phyloP scores from a whole-genome alignment of 2,888 invertebrate species.

The Tryphoninae sp. region DNA sequence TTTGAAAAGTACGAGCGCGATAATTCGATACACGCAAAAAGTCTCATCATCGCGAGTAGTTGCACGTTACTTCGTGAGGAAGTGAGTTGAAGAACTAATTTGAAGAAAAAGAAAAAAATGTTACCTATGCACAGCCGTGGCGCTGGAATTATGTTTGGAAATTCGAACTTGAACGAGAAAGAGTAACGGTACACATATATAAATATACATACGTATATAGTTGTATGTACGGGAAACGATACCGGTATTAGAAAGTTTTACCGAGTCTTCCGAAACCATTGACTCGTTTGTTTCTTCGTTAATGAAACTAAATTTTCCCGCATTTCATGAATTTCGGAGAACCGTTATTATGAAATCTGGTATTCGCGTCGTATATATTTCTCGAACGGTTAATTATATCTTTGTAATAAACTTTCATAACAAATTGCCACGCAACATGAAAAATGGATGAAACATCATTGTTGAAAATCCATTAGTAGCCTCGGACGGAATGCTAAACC shows the following conservation, averaged over 20 bases:
- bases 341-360: too few species aligned
- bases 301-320: neutral
- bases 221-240: conserved; percentile 42
- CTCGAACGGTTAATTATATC: too few species aligned
- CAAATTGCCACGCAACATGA: too few species aligned
- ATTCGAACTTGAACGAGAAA: conserved; percentile 46
- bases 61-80: neutral
- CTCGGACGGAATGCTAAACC: too few species aligned
- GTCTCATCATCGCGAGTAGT: neutral
- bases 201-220: neutral
- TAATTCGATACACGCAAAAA: neutral
- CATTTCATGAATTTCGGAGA: neutral
- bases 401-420: too few species aligned
- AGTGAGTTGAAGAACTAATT: conserved; percentile 3
- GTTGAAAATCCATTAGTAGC: too few species aligned
- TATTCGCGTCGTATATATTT: too few species aligned
- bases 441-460: too few species aligned
- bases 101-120: neutral
- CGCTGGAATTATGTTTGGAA: conserved; percentile 22
- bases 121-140: conserved; percentile 6
- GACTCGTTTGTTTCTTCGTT: conserved; percentile 13
- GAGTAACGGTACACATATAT: neutral
- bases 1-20: neutral
- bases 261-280: conserved; percentile 44
- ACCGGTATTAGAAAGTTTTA: conserved; percentile 57